Conservation (phyloP, 1,140 invertebrate genomes). For the Leptoteleia sp. region DNA sequence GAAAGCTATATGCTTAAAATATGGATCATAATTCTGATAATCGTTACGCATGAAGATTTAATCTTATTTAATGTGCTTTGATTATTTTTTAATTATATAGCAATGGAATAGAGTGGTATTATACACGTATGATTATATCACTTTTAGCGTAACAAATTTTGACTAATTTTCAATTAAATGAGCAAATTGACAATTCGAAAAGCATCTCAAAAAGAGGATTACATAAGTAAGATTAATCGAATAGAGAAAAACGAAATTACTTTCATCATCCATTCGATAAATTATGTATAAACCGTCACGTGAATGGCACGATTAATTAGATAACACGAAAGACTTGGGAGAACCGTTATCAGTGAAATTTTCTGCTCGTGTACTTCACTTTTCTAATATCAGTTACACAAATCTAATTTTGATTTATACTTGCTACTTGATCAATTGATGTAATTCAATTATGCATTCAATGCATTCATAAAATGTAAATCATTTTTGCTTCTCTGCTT, state of each 20-base stretch:
- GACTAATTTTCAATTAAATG: not conserved
- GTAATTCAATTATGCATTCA: no score
- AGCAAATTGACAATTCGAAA: not conserved
- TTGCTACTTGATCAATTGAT: no score
- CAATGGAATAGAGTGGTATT: no score
- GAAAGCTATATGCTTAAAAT: no score
- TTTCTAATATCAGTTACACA: conserved; percentile 16
- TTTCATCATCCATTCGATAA: conserved; percentile 42
- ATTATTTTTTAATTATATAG: no score
- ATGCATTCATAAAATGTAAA: no score
- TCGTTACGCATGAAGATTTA: no score
- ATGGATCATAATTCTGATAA: no score
- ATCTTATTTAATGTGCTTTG: no score
- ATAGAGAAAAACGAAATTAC: conserved; percentile 39
- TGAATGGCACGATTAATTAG: conserved; percentile 35
- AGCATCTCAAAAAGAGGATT: conserved; percentile 13
- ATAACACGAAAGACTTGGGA: conserved; percentile 10
- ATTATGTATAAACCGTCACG: conserved; percentile 34
- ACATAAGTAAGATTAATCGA: conserved; percentile 40
- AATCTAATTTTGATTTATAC: conserved; percentile 1
- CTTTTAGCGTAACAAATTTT: not conserved
- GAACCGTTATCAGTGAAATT: conserved; percentile 55
- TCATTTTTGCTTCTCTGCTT: no score
- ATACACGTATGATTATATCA: no score
- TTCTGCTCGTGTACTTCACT: conserved; percentile 38